phyloP scores from a whole-genome alignment of 2,888 invertebrate genomes.

The Brassicogethes aeneus region DNA sequence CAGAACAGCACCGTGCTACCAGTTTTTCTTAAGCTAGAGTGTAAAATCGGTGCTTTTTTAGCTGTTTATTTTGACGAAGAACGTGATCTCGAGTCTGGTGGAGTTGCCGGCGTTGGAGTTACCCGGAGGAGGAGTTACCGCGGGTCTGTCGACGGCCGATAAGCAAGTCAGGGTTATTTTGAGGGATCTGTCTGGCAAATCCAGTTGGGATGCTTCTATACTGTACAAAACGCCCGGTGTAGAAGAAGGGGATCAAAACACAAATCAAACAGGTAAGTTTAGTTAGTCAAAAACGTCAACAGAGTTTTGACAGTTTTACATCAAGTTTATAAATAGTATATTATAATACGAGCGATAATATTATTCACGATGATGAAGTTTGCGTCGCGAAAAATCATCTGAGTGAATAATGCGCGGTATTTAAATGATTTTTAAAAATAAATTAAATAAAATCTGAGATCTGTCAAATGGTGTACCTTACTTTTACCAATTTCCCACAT shows the following conservation, averaged over 20 bases:
- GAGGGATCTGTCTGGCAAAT: conserved; percentile 87
- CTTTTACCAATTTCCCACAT: too few relatives aligned
- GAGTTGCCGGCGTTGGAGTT: conserved; percentile 79
- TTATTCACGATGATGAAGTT: not conserved
- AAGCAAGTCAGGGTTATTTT: conserved; percentile 73
- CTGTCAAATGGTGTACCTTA: too few relatives aligned
- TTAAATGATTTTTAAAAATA: too few relatives aligned
- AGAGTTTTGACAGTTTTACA: too few relatives aligned
- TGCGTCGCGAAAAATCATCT: not conserved
- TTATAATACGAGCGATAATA: too few relatives aligned
- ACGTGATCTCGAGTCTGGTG: conserved; percentile 78
- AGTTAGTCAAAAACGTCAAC: conserved; percentile 6
- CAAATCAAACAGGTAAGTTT: conserved; percentile 2
- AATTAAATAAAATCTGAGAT: too few relatives aligned
- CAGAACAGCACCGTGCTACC: too few relatives aligned
- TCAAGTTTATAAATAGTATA: too few relatives aligned
- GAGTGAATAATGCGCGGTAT: too few relatives aligned
- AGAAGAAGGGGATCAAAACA: too few relatives aligned
- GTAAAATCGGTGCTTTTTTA: too few relatives aligned
- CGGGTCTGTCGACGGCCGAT: conserved; percentile 69
- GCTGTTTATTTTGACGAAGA: conserved; percentile 76
- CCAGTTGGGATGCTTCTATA: conserved; percentile 93
- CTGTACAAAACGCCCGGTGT: conserved; percentile 76
- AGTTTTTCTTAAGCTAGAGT: too few relatives aligned
- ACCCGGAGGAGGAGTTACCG: conserved; percentile 68